Evolutionary conservation across 1,140 invertebrate species (phyloP), one percentile per base, ranked within the genome.

Genomic region (Calliopsis andreniformis): DNA sequence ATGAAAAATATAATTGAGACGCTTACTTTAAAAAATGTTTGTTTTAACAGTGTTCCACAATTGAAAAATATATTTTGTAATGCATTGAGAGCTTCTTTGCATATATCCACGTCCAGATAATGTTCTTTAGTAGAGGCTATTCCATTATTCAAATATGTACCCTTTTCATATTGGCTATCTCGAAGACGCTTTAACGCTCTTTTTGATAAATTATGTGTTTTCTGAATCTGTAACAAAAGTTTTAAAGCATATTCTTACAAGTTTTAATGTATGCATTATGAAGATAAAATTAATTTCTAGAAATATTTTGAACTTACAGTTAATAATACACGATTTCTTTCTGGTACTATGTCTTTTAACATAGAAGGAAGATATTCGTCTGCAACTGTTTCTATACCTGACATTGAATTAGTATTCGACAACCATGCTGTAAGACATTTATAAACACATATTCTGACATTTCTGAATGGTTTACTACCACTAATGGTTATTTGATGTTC

Each of bases 11-110:
- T 63, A 77, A 35, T 30, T 43, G 53, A 53, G 63, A 43, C 20
- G 30, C 47, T 78, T 86, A 90, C 89, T 70, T 86, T 79, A 53
- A 89, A 87, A 78, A 88, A 83, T 8, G 45, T 64, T 43, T 66
- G 39, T 49, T 86, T 86, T 23, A 90, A 53, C 6, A 79, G 62
- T 42, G 70, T 58, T n/a, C 82, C 84, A 12, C 77, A 64, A 71
- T 79, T 90, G 6, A 67, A 76, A 53, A 89, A 75, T 66, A 90
- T 88, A 55, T 87, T 84, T 73, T 90, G 84, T 18, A 91, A 69
- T 49, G 55, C 25, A 43, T 72, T 62, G 20, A 89, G 79, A 76
- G 86, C 86, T 23, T 79, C 77, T 67, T 62, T 80, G 39, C 86
- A 90, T 8, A 89, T 68, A 59, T 89, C 81, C 28, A 64, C 35